Conservation (phyloP, 1,140 invertebrate genomes). For the Drosophila sulfurigaster region DNA sequence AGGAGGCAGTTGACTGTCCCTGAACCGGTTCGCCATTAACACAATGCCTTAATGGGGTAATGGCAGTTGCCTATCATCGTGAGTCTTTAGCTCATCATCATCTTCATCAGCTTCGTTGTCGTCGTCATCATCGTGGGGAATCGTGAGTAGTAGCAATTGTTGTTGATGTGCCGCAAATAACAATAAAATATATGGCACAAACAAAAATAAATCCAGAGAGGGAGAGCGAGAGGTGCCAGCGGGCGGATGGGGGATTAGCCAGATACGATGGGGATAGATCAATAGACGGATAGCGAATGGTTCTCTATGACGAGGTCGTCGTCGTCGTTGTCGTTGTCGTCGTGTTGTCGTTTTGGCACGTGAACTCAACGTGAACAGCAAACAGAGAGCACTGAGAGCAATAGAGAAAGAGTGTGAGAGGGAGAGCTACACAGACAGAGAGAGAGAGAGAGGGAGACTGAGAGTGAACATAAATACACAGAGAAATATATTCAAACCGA, state of each 20-base stretch:
- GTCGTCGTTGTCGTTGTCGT: slow-evolving; percentile 7
- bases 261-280: slow-evolving; percentile 19
- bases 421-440: background rate
- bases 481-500: background rate
- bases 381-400: slow-evolving; percentile 29
- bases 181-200: slow-evolving; percentile 20
- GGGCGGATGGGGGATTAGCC: slow-evolving; percentile 7
- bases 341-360: slow-evolving; percentile 49
- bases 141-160: slow-evolving; percentile 20
- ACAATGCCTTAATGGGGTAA: slow-evolving; percentile 52
- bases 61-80: slow-evolving; percentile 50
- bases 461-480: background rate
- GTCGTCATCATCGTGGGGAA: slow-evolving; percentile 7
- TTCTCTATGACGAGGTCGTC: slow-evolving; percentile 55
- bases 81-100: slow-evolving; percentile 41
- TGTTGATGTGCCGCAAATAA: slow-evolving; percentile 21
- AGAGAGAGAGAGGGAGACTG: background rate
- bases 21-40: slow-evolving; percentile 65
- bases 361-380: slow-evolving; percentile 76
- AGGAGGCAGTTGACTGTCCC: slow-evolving; percentile 47
- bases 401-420: background rate
- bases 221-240: background rate
- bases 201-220: slow-evolving; percentile 69
- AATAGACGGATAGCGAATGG: slow-evolving; percentile 36
- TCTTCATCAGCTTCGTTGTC: slow-evolving; percentile 27